phyloP scores from a whole-genome alignment of 2,797 vertebrate species.

The Lithobates pipiens region DNA sequence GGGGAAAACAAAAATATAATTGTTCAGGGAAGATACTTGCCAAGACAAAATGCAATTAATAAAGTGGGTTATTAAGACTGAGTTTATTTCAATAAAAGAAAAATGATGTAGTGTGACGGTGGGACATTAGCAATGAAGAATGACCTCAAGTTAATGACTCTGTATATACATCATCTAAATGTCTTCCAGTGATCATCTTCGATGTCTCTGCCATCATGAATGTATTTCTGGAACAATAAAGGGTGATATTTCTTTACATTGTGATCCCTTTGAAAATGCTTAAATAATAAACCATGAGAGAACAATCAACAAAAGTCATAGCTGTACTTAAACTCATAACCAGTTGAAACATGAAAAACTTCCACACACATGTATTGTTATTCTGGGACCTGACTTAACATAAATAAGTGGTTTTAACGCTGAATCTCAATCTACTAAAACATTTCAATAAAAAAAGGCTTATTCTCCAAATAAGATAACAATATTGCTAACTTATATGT shows the following conservation, averaged over 20 bases:
- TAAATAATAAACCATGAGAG: no score
- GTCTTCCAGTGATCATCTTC: slow-evolving; percentile 50
- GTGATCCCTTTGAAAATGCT: background rate
- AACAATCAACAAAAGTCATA: no score
- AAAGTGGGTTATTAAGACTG: background rate
- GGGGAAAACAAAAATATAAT: background rate
- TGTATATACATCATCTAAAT: slow-evolving; percentile 41
- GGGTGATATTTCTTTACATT: slow-evolving; percentile 19
- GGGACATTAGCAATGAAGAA: slow-evolving; percentile 7
- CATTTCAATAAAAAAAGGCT: no score
- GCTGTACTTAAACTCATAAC: no score
- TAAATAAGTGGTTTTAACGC: no score
- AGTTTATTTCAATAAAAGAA: background rate
- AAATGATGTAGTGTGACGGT: background rate
- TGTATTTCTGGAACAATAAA: slow-evolving; percentile 51
- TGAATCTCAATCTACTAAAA: no score
- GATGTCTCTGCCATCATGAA: slow-evolving; percentile 28
- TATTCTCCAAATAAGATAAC: no score
- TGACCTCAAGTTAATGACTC: slow-evolving; percentile 5
- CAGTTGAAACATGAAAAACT: no score
- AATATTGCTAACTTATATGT: no score
- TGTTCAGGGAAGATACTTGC: slow-evolving; percentile 6
- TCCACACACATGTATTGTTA: no score
- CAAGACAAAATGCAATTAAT: background rate
- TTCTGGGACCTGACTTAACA: no score